Base-by-base conservation (phyloP, 2,113 vertebrate species). In the Passer domesticus region DNA sequence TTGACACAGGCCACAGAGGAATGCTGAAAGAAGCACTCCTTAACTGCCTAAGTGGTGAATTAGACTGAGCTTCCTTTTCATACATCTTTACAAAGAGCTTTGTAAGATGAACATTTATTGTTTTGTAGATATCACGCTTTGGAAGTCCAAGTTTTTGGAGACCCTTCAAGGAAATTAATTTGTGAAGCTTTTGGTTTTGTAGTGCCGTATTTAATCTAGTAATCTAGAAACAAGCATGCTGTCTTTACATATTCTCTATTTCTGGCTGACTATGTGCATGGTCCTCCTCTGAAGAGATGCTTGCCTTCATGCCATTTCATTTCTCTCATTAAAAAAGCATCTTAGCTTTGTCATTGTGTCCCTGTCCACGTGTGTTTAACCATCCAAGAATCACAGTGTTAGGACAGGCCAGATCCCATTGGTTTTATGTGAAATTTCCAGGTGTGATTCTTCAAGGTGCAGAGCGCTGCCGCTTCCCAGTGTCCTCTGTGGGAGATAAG, bases 21-120 rank as follows among this genome's bases (percentile, higher is more conserved):
- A n/a, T 87, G 81, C 91, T 84, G 39, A n/a, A 83, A 64, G 73
- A 89, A 89, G 37, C 13, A 25, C 22, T 92, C 69, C 46, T 55
- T 81, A 81, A 55, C 56, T 1, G 2, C 43, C 77, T 87, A 56
- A 76, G 30, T 55, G 31, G 55, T 83, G 69, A 93, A 74, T 78
- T 85, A 80, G 35, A 3, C 64, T 75, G 23, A 67, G 35, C 15
- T 89, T 64, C 41, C 31, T 85, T 92, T 91, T 90, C 31, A 27
- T 70, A 13, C 18, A 5, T 67, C 60, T 93, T 83, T 41, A 73
- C 15, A 79, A 88, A 88, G 46, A 78, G 35, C 17, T 76, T 72
- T 53, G 33, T 46, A 62, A 24, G 69, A 83, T 75, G 18, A 77
- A 18, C 20, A 7, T 64, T 30, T 72, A 47, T 27, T 87, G 27